Conservation (phyloP, 2,888 invertebrate genomes). For the Drosophila emarginata region DNA sequence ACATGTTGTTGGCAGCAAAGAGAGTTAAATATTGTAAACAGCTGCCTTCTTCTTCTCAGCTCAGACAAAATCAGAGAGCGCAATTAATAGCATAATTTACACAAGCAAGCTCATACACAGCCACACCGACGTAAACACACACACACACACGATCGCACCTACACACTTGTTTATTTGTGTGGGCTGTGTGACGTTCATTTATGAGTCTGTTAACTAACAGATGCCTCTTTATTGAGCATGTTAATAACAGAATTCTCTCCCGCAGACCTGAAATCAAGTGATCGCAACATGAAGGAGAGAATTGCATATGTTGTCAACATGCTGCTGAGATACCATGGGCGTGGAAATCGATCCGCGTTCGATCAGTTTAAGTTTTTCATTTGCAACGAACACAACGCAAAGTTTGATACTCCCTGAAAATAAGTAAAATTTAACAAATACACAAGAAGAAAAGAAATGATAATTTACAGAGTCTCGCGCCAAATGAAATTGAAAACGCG, state of each 20-base stretch:
- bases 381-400: constrained; percentile 80
- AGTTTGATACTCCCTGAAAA: constrained; percentile 22
- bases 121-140: not conserved
- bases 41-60: constrained; percentile 5
- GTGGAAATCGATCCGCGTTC: constrained; percentile 78
- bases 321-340: constrained; percentile 20
- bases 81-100: constrained; percentile 68
- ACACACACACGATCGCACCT: not conserved
- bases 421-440: constrained; percentile 21
- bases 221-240: not conserved
- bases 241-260: constrained; percentile 4
- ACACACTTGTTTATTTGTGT: not conserved
- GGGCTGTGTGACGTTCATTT: not conserved
- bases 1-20: constrained; percentile 49
- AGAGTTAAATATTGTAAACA: constrained; percentile 32
- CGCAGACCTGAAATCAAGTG: not conserved
- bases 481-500: constrained; percentile 57
- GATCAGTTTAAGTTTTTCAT: constrained; percentile 82
- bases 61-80: constrained; percentile 7
- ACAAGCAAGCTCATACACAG: constrained; percentile 43
- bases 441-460: constrained; percentile 28
- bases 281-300: constrained; percentile 43
- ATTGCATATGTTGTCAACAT: constrained; percentile 56
- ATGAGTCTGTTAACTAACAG: not conserved
- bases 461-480: constrained; percentile 40